Evolutionary conservation across 2,888 invertebrate genomes (phyloP), one percentile per base, ranked within the genome.

Genomic region (Agrotis segetum): DNA sequence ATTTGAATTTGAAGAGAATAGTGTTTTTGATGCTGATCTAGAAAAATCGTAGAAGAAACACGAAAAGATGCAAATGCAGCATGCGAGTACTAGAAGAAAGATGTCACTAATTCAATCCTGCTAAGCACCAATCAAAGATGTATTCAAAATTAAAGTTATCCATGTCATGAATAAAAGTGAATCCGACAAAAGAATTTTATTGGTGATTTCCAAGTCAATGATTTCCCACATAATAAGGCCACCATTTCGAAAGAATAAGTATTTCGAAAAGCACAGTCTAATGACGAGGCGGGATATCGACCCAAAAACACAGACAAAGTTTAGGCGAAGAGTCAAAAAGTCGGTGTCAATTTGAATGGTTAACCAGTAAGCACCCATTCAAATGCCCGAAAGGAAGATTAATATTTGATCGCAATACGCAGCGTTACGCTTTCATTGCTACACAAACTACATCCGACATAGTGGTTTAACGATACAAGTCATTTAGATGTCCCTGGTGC

Each of bases 391-490:
- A 17, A 21, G 16, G 2, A 47, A 40, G n/a, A 55, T 55, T n/a
- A 13, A 50, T 50, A 46, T 34, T 11, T 21, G 29, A 3, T 46
- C n/a, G 6, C 17, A 17, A 24, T 40, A 50, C 7, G 7, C 0
- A 47, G n/a, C 49, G 13, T 50, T 44, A 69, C 19, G n/a, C 50
- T 64, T 66, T 46, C 52, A 40, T 50, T 40, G 46, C n/a, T 16
- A 44, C 40, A 60, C 47, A 50, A 7, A 44, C 52, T 50, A 71
- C 55, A 44, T 66, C 59, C 34, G 55, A 56, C 62, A 50, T 62
- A 50, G 62, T n/a, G n/a, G n/a, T 65, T 49, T 55, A 63, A 66
- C 63, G 52, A 80, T 64, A 56, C 19, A 66, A 58, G 34, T 46
- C 68, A 73, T 76, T 82, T 60, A 58, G 29, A 47, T 47, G 24